Percentiles rank a stretch among this genome's conserved stretches.
phyloP scores from a whole-genome alignment of 2,797 vertebrate species.

The Propithecus perrieri region DNA sequence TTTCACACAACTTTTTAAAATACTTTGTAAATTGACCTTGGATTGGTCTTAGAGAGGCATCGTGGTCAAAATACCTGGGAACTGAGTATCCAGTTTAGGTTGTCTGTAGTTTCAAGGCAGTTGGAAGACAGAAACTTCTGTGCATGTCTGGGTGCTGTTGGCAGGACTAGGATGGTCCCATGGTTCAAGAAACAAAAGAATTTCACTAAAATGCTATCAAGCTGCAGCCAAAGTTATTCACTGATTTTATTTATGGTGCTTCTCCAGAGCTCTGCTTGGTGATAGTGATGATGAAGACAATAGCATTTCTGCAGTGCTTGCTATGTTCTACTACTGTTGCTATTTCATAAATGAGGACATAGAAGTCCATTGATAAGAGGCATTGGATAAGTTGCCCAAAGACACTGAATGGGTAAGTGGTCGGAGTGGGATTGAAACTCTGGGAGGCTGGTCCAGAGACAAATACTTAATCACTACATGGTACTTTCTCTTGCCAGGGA shows the following conservation, averaged over 20 bases:
- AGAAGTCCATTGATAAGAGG: not conserved
- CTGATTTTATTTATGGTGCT: not conserved
- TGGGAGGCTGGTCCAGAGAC: not conserved
- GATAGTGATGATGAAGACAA: accelerated
- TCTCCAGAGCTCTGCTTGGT: not conserved
- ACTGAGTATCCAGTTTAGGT: not conserved
- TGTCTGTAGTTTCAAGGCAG: not conserved
- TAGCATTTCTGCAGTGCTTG: no score
- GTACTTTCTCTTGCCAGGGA: not conserved
- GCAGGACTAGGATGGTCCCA: not conserved
- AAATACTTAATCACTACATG: not conserved
- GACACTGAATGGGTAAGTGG: not conserved
- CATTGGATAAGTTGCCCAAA: not conserved
- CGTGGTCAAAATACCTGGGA: not conserved
- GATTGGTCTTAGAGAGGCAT: not conserved
- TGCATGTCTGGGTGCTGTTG: not conserved
- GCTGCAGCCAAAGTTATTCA: not conserved
- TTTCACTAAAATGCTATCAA: not conserved
- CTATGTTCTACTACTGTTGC: not conserved
- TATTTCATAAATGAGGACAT: not conserved
- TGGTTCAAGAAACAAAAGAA: not conserved
- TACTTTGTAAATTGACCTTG: not conserved
- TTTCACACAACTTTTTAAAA: not conserved
- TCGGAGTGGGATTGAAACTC: not conserved
- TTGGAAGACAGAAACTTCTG: not conserved